Evolutionary conservation across 2,888 invertebrate genomes (phyloP), one percentile per base, ranked within the genome.

Genomic region (Blomia tropicalis): DNA sequence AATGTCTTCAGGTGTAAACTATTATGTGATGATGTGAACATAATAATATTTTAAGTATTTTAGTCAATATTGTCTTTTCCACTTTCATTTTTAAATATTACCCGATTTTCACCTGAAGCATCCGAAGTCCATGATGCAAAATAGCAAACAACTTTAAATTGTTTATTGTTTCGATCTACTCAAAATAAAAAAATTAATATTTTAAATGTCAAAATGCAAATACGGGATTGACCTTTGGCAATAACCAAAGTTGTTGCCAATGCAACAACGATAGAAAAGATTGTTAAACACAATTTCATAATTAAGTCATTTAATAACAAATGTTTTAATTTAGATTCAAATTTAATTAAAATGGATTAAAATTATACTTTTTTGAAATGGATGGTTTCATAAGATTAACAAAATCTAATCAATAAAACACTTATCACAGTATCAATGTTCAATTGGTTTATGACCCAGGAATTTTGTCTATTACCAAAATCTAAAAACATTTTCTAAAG

Each of bases 151-250:
- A 47, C 51, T 19, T 47, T 47, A 14, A 11, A n/a, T 47, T 7
- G 27, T 19, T 47, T 47, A 19, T 47, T 47, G 51, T 47, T 47
- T 22, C 27, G 51, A 19, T 47, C 51, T 47, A 47, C n/a, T n/a
- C n/a, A n/a, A 41, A 41, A n/a, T 17, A 17, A n/a, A 41, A 41
- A 14, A 41, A n/a, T 41, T 41, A 41, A n/a, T n/a, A 41, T 17
- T 17, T 17, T n/a, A 41, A n/a, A 17, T 41, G n/a, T 17, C 41
- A 41, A 41, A 41, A 14, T n/a, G n/a, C 14, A 14, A 41, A 41
- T 17, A 41, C n/a, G 14, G 14, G 14, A 17, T 17, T 41, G 14
- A 41, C 41, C 41, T 41, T 41, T 14, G n/a, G 14, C 14, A 41
- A 17, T 17, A n/a, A 41, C n/a, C 41, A 41, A 41, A 41, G 41